Percentiles rank a stretch among this genome's conserved stretches.
Evolutionary conservation across 2,888 invertebrate species (phyloP).

Genomic region (Lucinisca nassula): DNA sequence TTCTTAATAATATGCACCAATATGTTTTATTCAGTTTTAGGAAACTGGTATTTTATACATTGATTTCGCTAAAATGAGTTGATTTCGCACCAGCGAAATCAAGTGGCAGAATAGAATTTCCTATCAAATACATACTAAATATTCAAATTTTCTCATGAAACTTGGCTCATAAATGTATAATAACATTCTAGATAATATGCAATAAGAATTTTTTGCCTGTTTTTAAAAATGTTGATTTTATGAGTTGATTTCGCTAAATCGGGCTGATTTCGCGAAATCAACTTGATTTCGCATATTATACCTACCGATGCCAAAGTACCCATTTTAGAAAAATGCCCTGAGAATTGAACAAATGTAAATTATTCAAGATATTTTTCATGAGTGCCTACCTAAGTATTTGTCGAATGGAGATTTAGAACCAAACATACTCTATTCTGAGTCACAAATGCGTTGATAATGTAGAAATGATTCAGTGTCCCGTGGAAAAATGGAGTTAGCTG

Average conservation of each 20-base stretch:
- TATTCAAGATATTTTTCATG: not conserved
- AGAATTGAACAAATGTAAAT: not conserved
- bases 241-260: not conserved
- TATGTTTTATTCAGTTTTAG: too few relatives aligned
- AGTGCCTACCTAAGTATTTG: slow-evolving; percentile 52
- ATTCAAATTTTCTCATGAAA: too few relatives aligned
- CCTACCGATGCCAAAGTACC: not conserved
- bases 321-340: not conserved
- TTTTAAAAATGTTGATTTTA: not conserved
- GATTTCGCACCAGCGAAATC: too few relatives aligned
- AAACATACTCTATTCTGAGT: slow-evolving; percentile 39
- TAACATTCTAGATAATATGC: too few relatives aligned
- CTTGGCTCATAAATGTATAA: too few relatives aligned
- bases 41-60: too few relatives aligned
- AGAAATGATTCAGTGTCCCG: not conserved
- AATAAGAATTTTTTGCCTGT: not conserved
- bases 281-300: too few relatives aligned
- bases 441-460: not conserved
- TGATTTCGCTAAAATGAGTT: too few relatives aligned
- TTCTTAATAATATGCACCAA: too few relatives aligned
- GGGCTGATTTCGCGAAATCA: too few relatives aligned
- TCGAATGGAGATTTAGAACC: slow-evolving; percentile 63
- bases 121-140: too few relatives aligned
- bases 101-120: too few relatives aligned
- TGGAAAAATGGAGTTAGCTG: not conserved